These are phyloP conservation scores for Hermaeophaga mercurialis DNA, from an alignment of 2,888 invertebrate species.

Conservation along the genomic window DNA sequence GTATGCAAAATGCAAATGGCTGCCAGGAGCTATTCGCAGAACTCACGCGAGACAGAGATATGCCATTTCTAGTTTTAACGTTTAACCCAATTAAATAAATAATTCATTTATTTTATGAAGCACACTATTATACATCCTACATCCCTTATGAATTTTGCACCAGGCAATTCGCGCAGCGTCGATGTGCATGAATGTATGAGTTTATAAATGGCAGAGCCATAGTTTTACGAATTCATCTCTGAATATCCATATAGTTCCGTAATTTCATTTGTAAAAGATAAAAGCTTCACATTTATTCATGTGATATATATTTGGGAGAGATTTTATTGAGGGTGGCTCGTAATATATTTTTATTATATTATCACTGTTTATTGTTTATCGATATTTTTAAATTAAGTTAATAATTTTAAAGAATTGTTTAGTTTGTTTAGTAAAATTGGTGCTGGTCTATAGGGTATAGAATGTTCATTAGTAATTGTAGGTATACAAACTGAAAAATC, in stretches of 20 bases:
- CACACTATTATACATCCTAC: constrained; percentile 16
- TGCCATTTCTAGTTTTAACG: constrained; percentile 29
- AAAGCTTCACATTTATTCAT: not conserved
- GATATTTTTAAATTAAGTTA: too few relatives aligned
- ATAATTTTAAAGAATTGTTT: too few relatives aligned
- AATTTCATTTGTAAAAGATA: not conserved
- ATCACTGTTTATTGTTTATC: too few relatives aligned
- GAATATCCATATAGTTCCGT: not conserved
- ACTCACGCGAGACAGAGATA: constrained; percentile 30
- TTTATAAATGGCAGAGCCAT: constrained; percentile 3
- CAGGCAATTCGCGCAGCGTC: not conserved
- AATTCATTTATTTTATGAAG: constrained; percentile 35
- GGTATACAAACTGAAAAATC: too few relatives aligned
- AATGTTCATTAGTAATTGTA: too few relatives aligned
- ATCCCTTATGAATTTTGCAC: constrained; percentile 8
- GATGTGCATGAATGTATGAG: not conserved
- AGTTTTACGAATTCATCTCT: constrained; percentile 1
- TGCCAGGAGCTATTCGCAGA: constrained; percentile 30
- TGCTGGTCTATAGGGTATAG: too few relatives aligned
- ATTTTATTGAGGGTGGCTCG: too few relatives aligned
- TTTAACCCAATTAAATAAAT: constrained; percentile 40
- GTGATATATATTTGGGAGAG: too few relatives aligned
- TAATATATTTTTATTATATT: too few relatives aligned
- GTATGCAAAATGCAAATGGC: constrained; percentile 40
- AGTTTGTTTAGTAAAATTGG: too few relatives aligned